Conservation (phyloP, 1,140 invertebrate genomes). For the Capitella teleta region DNA sequence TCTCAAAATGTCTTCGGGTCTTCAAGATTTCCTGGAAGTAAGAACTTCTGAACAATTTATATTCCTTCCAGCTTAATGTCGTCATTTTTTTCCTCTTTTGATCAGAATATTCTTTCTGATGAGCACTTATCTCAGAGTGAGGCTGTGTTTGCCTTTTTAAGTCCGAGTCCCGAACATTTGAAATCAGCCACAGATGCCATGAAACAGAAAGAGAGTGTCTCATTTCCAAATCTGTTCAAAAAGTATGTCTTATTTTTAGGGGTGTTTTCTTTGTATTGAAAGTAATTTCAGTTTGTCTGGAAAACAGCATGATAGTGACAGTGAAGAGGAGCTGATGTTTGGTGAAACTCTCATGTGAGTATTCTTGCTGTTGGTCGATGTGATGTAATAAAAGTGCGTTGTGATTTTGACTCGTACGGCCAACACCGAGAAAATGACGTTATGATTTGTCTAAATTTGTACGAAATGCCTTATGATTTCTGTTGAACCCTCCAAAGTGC, state of each 20-base stretch:
- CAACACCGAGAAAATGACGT: neutral
- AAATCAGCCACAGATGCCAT: constrained; percentile 66
- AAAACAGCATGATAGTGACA: constrained; percentile 17
- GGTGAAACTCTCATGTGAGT: constrained; percentile 31
- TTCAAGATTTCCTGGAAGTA: too few relatives aligned
- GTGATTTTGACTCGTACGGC: neutral
- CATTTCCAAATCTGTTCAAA: constrained; percentile 72
- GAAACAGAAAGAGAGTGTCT: constrained; percentile 58
- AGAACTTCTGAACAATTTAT: too few relatives aligned
- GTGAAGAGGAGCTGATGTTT: constrained; percentile 39
- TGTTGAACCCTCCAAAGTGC: neutral
- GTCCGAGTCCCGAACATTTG: constrained; percentile 75
- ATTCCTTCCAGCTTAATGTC: too few relatives aligned
- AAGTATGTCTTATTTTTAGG: constrained; percentile 45
- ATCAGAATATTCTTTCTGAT: too few relatives aligned
- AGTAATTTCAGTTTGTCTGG: constrained; percentile 1
- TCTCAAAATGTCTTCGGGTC: too few relatives aligned
- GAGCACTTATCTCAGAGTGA: constrained; percentile 76
- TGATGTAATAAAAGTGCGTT: neutral
- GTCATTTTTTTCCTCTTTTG: too few relatives aligned
- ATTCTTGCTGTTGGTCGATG: neutral
- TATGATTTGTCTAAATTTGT: neutral
- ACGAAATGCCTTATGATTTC: neutral
- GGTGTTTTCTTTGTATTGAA: neutral
- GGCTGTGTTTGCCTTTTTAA: constrained; percentile 75